Conservation (phyloP, 2,888 invertebrate genomes). For the Bembecia ichneumoniformis region DNA sequence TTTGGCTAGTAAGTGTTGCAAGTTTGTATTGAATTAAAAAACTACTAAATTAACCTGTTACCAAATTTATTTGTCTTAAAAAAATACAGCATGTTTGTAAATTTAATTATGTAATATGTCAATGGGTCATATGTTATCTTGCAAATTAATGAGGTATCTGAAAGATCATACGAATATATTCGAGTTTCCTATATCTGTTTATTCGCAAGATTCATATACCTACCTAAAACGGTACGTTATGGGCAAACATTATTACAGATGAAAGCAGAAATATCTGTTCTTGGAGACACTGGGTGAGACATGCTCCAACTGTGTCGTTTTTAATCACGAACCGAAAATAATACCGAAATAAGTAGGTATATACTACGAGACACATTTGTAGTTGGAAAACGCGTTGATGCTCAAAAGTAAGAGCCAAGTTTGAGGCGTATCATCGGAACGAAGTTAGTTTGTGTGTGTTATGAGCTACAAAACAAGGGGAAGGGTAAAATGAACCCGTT, state of each 20-base stretch:
- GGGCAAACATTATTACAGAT: slow-evolving; percentile 10
- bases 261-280: background rate
- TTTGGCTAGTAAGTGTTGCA: no score
- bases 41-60: no score
- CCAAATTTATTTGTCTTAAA: no score
- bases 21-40: no score
- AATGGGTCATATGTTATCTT: slow-evolving; percentile 2
- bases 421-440: slow-evolving; percentile 26
- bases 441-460: slow-evolving; percentile 19
- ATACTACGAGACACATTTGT: background rate
- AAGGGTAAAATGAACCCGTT: slow-evolving; percentile 9
- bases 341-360: background rate
- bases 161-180: slow-evolving; percentile 22
- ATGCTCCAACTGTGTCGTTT: background rate
- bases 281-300: background rate
- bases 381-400: background rate
- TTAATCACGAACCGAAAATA: background rate
- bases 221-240: background rate
- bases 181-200: slow-evolving; percentile 3
- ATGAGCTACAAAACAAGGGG: slow-evolving; percentile 6
- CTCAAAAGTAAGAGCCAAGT: slow-evolving; percentile 12
- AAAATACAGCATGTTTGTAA: no score
- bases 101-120: no score
- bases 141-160: slow-evolving; percentile 25
- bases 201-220: background rate